phyloP scores from a whole-genome alignment of 2,113 vertebrate genomes.

The Sander vitreus region DNA sequence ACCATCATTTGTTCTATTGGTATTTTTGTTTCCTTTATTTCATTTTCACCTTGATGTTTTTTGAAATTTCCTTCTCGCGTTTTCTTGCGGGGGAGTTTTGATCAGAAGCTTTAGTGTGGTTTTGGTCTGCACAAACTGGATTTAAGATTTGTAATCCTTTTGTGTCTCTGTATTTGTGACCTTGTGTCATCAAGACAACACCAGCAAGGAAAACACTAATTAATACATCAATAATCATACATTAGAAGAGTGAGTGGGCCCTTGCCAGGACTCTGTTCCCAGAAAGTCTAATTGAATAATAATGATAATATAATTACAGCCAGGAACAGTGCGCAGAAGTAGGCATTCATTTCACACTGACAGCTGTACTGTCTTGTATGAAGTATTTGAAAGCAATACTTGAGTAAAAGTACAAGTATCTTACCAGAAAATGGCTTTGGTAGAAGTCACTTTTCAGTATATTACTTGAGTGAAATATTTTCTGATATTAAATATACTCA shows the following conservation, averaged over 20 bases:
- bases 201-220: constrained; percentile 6
- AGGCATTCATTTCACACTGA: constrained; percentile 15
- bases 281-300: constrained; percentile 55
- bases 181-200: background rate
- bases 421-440: no score
- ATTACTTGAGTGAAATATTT: no score
- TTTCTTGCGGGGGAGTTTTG: background rate
- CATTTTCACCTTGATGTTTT: background rate
- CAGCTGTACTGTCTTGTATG: background rate
- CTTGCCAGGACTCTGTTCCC: constrained; percentile 19
- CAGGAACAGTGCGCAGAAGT: constrained; percentile 14
- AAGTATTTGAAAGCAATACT: no score
- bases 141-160: background rate
- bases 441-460: no score
- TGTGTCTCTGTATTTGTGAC: background rate
- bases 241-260: constrained; percentile 26
- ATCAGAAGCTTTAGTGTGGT: background rate
- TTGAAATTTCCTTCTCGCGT: accelerated
- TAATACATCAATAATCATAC: constrained; percentile 16
- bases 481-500: no score
- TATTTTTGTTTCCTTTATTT: background rate
- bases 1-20: background rate
- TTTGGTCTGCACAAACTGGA: background rate
- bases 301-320: constrained; percentile 24
- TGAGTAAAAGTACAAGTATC: no score